phyloP scores from a whole-genome alignment of 2,888 invertebrate species.

The Campoplex capitator region DNA sequence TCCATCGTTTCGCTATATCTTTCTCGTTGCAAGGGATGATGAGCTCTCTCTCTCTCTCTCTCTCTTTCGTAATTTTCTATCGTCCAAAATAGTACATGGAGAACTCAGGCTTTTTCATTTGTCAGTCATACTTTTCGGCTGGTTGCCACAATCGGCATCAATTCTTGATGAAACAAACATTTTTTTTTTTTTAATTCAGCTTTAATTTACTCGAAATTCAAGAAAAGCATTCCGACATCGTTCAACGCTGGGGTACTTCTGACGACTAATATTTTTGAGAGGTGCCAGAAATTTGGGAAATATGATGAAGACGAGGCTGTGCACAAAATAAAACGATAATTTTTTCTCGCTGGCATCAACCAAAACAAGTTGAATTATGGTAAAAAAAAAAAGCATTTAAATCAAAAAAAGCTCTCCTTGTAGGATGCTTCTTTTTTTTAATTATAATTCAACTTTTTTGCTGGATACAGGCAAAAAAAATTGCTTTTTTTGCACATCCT shows the following conservation, averaged over 20 bases:
- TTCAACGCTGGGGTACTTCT: neutral
- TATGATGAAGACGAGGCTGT: neutral
- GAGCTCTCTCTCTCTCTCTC: constrained; percentile 55
- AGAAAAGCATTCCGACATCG: too few species aligned
- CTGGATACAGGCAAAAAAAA: too few species aligned
- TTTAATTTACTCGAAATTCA: neutral
- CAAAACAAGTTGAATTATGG: too few species aligned
- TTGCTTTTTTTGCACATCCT: too few species aligned
- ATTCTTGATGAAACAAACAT: neutral
- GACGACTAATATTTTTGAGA: neutral
- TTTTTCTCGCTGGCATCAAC: too few species aligned
- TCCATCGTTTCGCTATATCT: constrained; percentile 61
- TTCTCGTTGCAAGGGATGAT: constrained; percentile 57
- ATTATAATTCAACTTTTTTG: too few species aligned
- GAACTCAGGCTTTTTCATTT: constrained; percentile 1
- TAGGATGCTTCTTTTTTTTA: too few species aligned
- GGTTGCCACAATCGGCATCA: neutral
- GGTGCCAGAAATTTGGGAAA: neutral
- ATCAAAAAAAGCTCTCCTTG: too few species aligned
- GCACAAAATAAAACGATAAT: too few species aligned
- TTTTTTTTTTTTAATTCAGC: neutral
- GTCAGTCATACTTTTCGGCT: neutral
- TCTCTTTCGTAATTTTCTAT: constrained; percentile 48
- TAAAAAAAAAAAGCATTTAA: too few species aligned
- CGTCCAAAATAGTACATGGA: constrained; percentile 4